Conservation (phyloP, 2,797 vertebrate species). For the Lophius americanus region DNA sequence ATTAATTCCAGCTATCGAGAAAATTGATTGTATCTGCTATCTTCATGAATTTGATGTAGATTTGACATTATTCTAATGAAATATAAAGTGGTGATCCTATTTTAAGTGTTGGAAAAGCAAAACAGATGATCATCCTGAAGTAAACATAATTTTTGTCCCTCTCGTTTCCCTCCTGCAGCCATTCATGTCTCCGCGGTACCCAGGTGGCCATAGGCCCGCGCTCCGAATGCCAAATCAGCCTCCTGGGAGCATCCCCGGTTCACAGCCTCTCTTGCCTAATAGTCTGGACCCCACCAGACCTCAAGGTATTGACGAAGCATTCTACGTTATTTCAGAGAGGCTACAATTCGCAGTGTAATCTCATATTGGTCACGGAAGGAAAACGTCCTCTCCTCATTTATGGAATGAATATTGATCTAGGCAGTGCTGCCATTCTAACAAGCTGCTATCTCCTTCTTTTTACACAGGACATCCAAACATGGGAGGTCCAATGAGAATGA, state of each 20-base stretch:
- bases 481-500: constrained; percentile 90
- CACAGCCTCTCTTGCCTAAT: constrained; percentile 89
- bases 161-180: constrained; percentile 77
- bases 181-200: constrained; percentile 93
- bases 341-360: neutral
- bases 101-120: neutral
- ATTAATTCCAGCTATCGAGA: too few species aligned
- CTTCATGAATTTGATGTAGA: neutral
- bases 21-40: neutral
- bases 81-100: neutral
- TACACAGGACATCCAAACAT: constrained; percentile 87
- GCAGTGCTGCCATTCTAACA: constrained; percentile 18
- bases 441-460: constrained; percentile 11
- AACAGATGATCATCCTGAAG: neutral
- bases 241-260: constrained; percentile 88
- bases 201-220: constrained; percentile 87
- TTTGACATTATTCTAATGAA: neutral
- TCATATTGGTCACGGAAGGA: constrained; percentile 16
- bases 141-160: constrained; percentile 20
- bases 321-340: constrained; percentile 1
- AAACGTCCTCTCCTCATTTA: constrained; percentile 8
- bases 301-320: constrained; percentile 79
- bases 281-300: constrained; percentile 87
- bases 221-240: constrained; percentile 93
- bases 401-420: constrained; percentile 26